Conservation (phyloP, 2,113 vertebrate species). For the Pogonocichla stellata region DNA sequence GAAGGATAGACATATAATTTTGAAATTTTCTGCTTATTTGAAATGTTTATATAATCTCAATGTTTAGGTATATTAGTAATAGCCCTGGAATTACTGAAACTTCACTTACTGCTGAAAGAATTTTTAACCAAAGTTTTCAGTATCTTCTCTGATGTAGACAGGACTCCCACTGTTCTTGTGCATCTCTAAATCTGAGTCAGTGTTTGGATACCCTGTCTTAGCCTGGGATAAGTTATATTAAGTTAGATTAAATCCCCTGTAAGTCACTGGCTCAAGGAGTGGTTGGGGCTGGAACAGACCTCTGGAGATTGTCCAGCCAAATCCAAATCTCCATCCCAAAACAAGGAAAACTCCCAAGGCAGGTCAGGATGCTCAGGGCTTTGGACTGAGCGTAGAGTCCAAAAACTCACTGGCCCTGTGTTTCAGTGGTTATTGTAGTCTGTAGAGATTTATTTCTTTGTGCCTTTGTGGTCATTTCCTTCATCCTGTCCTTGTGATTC, state of each 20-base stretch:
- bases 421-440: background rate
- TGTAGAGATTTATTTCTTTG: background rate
- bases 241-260: background rate
- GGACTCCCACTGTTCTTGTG: background rate
- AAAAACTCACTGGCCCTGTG: background rate
- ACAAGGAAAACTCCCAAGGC: background rate
- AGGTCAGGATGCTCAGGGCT: background rate
- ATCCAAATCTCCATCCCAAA: background rate
- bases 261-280: background rate
- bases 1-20: background rate
- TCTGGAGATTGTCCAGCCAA: background rate
- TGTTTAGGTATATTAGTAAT: background rate
- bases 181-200: background rate
- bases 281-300: background rate
- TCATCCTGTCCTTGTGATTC: background rate
- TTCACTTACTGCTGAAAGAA: background rate
- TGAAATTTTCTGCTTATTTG: background rate
- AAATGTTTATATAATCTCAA: background rate
- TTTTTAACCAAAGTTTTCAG: background rate
- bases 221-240: background rate
- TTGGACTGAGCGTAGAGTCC: background rate
- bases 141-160: background rate
- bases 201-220: background rate
- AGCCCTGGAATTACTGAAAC: background rate
- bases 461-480: background rate